phyloP scores from a whole-genome alignment of 2,888 invertebrate genomes.

The Hololepta plana region DNA sequence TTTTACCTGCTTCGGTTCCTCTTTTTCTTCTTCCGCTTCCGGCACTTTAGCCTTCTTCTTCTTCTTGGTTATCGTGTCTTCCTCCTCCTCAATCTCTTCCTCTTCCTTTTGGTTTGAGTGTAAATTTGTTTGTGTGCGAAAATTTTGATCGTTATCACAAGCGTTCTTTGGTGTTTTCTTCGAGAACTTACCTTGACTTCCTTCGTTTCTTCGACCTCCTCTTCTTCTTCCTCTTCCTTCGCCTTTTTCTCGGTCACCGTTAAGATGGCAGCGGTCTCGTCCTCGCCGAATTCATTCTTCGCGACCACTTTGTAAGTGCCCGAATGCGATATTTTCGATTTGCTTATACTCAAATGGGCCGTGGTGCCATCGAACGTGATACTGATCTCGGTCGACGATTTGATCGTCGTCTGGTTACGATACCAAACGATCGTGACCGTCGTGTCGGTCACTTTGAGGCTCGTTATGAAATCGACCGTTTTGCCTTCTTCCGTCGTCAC shows the following conservation, averaged over 20 bases:
- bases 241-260: conserved; percentile 45
- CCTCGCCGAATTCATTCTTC: conserved; percentile 80
- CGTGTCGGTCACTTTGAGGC: conserved; percentile 56
- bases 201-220: conserved; percentile 18
- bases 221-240: conserved; percentile 19
- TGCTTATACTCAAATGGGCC: conserved; percentile 59
- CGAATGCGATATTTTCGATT: conserved; percentile 51
- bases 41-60: conserved; percentile 16
- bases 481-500: conserved; percentile 54
- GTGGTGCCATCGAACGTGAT: conserved; percentile 72
- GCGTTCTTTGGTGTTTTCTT: conserved; percentile 11
- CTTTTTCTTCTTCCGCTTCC: conserved; percentile 12
- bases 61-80: conserved; percentile 28
- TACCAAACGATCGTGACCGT: conserved; percentile 73
- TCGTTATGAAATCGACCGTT: conserved; percentile 59
- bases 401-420: conserved; percentile 60
- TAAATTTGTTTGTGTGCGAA: conserved; percentile 9
- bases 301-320: conserved; percentile 76
- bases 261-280: conserved; percentile 71
- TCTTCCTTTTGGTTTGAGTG: conserved; percentile 8
- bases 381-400: conserved; percentile 56
- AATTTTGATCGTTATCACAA: too few species aligned
- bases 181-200: too few species aligned
- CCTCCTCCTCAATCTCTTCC: conserved; percentile 22
- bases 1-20: too few species aligned